Base-by-base conservation (phyloP, 2,113 vertebrate species). In the Syrmaticus mikado region DNA sequence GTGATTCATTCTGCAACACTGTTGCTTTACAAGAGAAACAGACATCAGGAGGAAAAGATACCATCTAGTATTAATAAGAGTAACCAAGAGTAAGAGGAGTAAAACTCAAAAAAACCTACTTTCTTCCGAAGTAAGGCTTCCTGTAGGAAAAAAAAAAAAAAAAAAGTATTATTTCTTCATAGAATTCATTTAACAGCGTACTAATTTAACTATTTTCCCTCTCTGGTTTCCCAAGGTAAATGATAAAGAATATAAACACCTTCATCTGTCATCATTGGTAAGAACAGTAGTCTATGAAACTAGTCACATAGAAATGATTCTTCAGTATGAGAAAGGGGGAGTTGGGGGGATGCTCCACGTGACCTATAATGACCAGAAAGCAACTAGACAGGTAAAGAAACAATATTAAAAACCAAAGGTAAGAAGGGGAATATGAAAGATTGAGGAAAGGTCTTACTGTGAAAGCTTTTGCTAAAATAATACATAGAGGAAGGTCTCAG, bases 121-220 rank as follows among this genome's bases (percentile, higher is more conserved):
- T 93, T 97, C 38, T 98, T 97, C 72, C 97, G 90, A 87, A 97
- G 98, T 32, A 99, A 96, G 65, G 82, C 83, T 92, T 86, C 95
- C 98, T 99, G 95, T n/a, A 96, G 20, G 3, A 22, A 48, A 19
- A 48, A 48, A 91, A 80, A 75, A 80, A 96, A 97, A 89, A 43
- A 97, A 93, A 93, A 82, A 81, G 30, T 36, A 85, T 96, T 94
- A 94, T 62, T 64, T 95, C 79, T 21, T 75, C 72, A 82, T 43
- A 79, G 25, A 60, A 66, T 88, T 87, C 73, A 77, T 79, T 90
- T 72, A 80, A 70, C n/a, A 94, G 60, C 67, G 79, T 76, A 92
- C 67, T 93, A 79, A 73, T 70, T 83, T 85, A 96, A 45, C 14
- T 15, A 17, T 76, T 91, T 96, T 91, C 67, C 64, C 64, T 46